These are phyloP conservation scores for Aulostomus chinensis DNA, from an alignment of 2,797 vertebrate genomes.

Conservation along the genomic window DNA sequence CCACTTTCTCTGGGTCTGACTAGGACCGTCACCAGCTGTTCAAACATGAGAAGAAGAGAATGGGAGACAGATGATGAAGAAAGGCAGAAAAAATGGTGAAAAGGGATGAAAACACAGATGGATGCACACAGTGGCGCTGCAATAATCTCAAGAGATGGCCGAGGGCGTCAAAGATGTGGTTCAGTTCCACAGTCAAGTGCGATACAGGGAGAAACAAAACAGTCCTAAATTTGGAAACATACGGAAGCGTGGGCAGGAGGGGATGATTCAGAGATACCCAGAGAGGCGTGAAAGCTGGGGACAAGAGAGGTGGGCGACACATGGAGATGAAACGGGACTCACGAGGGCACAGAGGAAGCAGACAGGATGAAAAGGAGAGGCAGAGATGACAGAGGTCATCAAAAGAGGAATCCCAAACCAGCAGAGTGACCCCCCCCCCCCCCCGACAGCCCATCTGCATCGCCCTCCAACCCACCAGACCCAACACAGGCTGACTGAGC, in stretches of 20 bases:
- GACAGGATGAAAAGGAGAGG: neutral
- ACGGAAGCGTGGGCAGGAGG: constrained; percentile 46
- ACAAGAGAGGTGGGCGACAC: constrained; percentile 15
- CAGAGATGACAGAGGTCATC: constrained; percentile 1
- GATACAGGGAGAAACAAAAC: constrained; percentile 46
- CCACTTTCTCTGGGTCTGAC: too few species aligned
- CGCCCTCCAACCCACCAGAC: constrained; percentile 35
- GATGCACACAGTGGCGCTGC: constrained; percentile 29
- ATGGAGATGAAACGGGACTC: neutral
- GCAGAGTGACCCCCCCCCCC: constrained; percentile 14
- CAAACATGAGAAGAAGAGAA: neutral
- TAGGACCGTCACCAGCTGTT: too few species aligned
- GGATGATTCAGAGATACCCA: constrained; percentile 55
- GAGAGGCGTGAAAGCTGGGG: constrained; percentile 20
- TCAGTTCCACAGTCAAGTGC: constrained; percentile 28
- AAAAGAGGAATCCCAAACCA: constrained; percentile 18
- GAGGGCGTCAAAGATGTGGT: constrained; percentile 37
- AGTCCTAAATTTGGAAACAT: constrained; percentile 53
- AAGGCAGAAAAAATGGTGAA: too few species aligned
- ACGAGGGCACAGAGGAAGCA: constrained; percentile 1
- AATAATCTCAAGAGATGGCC: constrained; percentile 51
- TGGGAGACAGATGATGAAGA: too few species aligned
- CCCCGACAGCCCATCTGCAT: constrained; percentile 40
- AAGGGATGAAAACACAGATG: constrained; percentile 43
- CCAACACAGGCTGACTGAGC: constrained; percentile 30